Base-by-base conservation (phyloP, 1,140 invertebrate genomes). In the Alviniconcha marisindica region DNA sequence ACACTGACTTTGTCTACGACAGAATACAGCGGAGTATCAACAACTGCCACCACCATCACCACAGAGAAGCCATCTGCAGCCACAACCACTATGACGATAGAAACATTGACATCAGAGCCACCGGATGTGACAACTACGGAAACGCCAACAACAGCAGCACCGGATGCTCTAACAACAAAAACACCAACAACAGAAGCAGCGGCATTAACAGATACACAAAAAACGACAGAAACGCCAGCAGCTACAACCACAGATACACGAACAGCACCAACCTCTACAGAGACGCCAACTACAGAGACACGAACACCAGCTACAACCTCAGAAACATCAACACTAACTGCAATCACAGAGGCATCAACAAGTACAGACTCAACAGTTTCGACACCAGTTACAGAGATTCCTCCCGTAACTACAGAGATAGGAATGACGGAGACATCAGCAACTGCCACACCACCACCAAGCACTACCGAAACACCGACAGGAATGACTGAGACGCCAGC, bases 211-310 rank as follows among this genome's bases (percentile, higher is more conserved):
- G 40, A 2, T 2, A 28, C 56, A 76, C 42, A 5, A n/a, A 60
- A 18, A n/a, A 60, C 56, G 7, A 69, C 63, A 69, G 63, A 31
- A 33, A 33, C 63, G 12, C 48, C 63, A 82, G 3, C 48, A n/a
- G 40, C 73, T 63, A 60, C 73, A 54, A 66, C 36, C 4, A 44
- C 18, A 42, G 21, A 60, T 44, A 74, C 21, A 81, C 14, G 77
- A 18, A 48, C 83, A 51, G 24, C 33, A 51, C 12, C 33, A 56
- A 66, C 84, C 10, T 21, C 33, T 14, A 18, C 73, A 18, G 69
- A 40, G 48, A 7, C 36, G 38, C 21, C 83, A 77, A 74, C 77
- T 33, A 69, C 63, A 69, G 18, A 36, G 1, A 69, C 82, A n/a
- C 5, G 36, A n/a, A 66, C 82, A 1, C 24, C 44, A 42, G 66